Evolutionary conservation across 2,888 invertebrate species (phyloP), one percentile per base, ranked within the genome.

Genomic region (Operophtera brumata): DNA sequence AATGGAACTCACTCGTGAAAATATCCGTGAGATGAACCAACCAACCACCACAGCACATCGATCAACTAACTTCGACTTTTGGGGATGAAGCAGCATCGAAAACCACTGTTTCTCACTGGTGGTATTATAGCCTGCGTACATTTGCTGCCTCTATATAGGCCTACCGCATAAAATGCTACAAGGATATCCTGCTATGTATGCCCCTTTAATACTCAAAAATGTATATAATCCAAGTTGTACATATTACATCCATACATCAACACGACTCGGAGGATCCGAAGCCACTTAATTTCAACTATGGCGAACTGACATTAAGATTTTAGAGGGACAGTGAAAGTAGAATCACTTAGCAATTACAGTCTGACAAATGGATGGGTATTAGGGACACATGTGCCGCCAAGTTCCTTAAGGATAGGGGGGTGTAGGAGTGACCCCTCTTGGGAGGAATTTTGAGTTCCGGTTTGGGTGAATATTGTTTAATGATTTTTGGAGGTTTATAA

Each of bases 311-410:
- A 86, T 87, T 89, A 88, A 87, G 85, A 84, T 83, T 79, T 80
- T 79, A 84, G 82, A 86, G 87, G 88, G 86, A 82, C 84, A 83
- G 74, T 65, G 79, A 80, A 83, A 84, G 86, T 81, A 82, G 73
- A 86, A 87, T 89, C 84, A 77, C 82, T 85, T 88, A 67, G 88
- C 85, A 86, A 89, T 90, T 90, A 90, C 83, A 86, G 78, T 77
- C 88, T 89, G 89, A 90, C 86, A 88, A 90, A 90, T 90, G 90
- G 73, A 78, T 70, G 85, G 88, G 71, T 87, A 89, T 90, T 90
- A 89, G 71, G 61, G 75, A 76, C 89, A 90, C 89, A 90, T 90
- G 90, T 90, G 90, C 72, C 84, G 67, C 77, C 66, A 76, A 82
- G 69, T 81, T 80, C 49, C 54, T 37, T 46, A 41, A 49, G 36